phyloP scores from a whole-genome alignment of 2,888 invertebrate genomes.

The Cephus runcator region DNA sequence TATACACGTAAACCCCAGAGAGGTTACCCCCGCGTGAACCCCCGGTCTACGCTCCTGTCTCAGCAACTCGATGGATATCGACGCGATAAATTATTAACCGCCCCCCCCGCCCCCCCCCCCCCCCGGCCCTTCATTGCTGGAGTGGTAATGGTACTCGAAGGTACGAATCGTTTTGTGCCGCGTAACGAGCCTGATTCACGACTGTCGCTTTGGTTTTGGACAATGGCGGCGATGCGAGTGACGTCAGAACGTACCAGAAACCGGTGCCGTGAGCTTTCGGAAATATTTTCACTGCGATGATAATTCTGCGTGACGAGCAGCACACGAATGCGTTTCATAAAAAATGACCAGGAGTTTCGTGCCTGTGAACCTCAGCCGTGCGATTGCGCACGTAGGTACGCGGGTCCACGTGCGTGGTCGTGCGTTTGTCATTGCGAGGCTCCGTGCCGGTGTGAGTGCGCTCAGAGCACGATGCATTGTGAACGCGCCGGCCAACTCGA shows the following conservation, averaged over 20 bases:
- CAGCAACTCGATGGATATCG: not conserved
- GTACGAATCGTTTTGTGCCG: not conserved
- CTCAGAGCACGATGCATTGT: not conserved
- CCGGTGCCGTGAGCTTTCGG: not conserved
- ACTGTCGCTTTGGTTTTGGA: not conserved
- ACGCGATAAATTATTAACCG: conserved; percentile 19
- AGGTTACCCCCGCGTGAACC: not conserved
- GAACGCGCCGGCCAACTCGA: not conserved
- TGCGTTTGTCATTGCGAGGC: not conserved
- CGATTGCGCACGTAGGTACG: not conserved
- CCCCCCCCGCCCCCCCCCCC: not conserved
- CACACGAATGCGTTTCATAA: not conserved
- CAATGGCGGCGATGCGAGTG: not conserved
- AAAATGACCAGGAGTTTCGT: not conserved
- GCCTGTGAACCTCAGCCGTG: not conserved
- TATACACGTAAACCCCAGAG: not conserved
- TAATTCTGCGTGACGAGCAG: not conserved
- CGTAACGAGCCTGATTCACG: not conserved
- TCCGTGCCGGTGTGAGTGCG: not conserved
- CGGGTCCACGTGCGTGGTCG: no score
- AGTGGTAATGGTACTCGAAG: not conserved
- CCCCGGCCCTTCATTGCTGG: not conserved
- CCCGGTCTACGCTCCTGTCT: not conserved
- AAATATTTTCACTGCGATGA: not conserved
- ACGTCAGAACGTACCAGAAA: not conserved